These are phyloP conservation scores for Ophion slaviceki DNA, from an alignment of 2,888 invertebrate species.

Conservation along the genomic window DNA sequence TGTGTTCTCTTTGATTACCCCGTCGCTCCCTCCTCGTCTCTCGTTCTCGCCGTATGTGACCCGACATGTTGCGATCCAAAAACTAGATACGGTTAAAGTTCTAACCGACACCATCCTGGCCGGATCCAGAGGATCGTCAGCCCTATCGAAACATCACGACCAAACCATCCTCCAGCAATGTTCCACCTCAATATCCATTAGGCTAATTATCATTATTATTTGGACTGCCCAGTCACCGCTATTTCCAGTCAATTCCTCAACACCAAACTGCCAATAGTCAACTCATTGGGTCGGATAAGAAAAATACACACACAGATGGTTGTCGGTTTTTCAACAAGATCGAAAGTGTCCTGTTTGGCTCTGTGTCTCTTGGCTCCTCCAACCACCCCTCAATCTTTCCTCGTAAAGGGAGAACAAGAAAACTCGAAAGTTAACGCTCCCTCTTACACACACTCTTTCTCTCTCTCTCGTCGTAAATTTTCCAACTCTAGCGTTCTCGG, in stretches of 20 bases:
- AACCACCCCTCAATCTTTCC: constrained; percentile 14
- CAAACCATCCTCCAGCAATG: background rate
- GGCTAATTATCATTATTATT: background rate
- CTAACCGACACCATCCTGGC: background rate
- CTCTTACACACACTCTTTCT: background rate
- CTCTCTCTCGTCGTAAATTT: constrained; percentile 32
- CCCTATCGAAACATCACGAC: background rate
- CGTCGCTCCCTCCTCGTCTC: background rate
- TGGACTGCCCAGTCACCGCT: background rate
- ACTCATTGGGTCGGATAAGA: background rate
- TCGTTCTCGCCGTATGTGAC: background rate
- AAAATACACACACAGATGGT: background rate
- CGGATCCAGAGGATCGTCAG: background rate
- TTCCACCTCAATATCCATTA: background rate
- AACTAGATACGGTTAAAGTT: background rate
- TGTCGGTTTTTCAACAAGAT: background rate
- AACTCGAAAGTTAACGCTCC: constrained; percentile 72
- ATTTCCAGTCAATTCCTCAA: background rate
- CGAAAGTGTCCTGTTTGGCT: background rate
- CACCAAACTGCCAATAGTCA: background rate
- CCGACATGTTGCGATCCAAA: background rate
- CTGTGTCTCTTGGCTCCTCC: background rate
- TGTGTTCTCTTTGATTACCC: constrained; percentile 15
- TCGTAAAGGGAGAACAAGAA: constrained; percentile 51
- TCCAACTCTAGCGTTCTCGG: constrained; percentile 5